Conservation (phyloP, 2,113 vertebrate genomes). For the Callionymus lyra region DNA sequence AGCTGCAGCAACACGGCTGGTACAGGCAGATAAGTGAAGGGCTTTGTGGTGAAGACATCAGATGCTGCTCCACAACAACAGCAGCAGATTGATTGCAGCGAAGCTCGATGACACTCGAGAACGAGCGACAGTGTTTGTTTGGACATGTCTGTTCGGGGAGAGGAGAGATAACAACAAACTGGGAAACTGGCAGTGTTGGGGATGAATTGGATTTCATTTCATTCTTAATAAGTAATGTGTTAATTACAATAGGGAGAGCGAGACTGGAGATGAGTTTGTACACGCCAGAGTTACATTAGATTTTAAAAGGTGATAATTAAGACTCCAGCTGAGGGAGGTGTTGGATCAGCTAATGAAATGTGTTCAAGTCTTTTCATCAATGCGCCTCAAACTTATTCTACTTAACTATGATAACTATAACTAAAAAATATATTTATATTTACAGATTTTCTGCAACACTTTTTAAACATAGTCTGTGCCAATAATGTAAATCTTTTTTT, state of each 20-base stretch:
- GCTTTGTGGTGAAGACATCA: slow-evolving; percentile 30
- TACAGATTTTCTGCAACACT: too few relatives aligned
- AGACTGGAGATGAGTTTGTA: slow-evolving; percentile 39
- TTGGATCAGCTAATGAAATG: not conserved
- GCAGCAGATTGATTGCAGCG: slow-evolving; percentile 37
- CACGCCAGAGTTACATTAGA: slow-evolving; percentile 28
- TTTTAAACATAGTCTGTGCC: too few relatives aligned
- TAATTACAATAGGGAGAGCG: slow-evolving; percentile 45
- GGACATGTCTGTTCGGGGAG: slow-evolving; percentile 6
- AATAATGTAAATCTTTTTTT: too few relatives aligned
- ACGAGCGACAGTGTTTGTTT: slow-evolving; percentile 12
- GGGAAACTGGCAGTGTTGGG: too few relatives aligned
- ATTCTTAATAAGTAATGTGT: slow-evolving; percentile 30
- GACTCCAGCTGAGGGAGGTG: slow-evolving; percentile 17
- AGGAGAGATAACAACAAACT: slow-evolving; percentile 7
- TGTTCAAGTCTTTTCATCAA: not conserved
- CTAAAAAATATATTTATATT: too few relatives aligned
- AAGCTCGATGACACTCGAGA: slow-evolving; percentile 16
- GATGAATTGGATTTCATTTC: too few relatives aligned
- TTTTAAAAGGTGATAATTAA: slow-evolving; percentile 52
- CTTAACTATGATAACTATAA: too few relatives aligned
- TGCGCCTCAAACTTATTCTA: not conserved
- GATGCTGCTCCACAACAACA: slow-evolving; percentile 17
- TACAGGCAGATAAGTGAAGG: slow-evolving; percentile 43
- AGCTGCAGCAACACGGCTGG: slow-evolving; percentile 26